These are phyloP conservation scores for Acanthochromis polyacanthus DNA, from an alignment of 2,113 vertebrate genomes.

Conservation along the genomic window DNA sequence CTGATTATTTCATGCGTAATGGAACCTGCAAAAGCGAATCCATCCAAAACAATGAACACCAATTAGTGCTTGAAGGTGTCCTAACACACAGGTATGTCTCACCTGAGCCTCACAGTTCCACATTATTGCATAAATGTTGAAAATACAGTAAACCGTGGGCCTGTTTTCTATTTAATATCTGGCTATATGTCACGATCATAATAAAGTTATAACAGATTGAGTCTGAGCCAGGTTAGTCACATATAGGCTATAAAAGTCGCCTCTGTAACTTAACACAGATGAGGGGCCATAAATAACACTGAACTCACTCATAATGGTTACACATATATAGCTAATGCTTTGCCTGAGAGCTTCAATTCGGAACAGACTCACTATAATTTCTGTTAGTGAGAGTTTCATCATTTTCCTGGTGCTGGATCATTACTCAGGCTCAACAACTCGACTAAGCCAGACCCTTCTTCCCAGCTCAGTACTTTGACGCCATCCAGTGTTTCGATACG, in stretches of 20 bases:
- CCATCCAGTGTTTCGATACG: conserved; percentile 51
- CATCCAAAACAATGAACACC: too few species aligned
- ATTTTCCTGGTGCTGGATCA: not conserved
- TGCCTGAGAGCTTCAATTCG: too few species aligned
- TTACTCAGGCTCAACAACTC: not conserved
- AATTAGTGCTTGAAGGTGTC: too few species aligned
- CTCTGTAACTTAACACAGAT: not conserved
- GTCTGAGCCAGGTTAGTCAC: not conserved
- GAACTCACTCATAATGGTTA: too few species aligned
- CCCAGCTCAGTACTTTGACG: conserved; percentile 30
- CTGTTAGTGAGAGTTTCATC: not conserved
- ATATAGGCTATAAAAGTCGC: not conserved
- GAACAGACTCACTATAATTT: not conserved
- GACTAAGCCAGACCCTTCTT: fast-evolving
- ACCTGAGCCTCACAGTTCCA: too few species aligned
- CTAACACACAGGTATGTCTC: too few species aligned
- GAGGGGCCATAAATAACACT: not conserved
- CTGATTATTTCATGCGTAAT: too few species aligned
- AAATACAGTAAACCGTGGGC: too few species aligned
- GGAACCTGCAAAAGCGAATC: too few species aligned
- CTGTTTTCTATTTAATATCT: not conserved
- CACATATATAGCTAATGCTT: too few species aligned
- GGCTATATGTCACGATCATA: not conserved
- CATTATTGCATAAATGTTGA: too few species aligned
- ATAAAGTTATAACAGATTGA: not conserved